phyloP scores from a whole-genome alignment of 64 coral and sea anemone species.

The Montipora sp. region DNA sequence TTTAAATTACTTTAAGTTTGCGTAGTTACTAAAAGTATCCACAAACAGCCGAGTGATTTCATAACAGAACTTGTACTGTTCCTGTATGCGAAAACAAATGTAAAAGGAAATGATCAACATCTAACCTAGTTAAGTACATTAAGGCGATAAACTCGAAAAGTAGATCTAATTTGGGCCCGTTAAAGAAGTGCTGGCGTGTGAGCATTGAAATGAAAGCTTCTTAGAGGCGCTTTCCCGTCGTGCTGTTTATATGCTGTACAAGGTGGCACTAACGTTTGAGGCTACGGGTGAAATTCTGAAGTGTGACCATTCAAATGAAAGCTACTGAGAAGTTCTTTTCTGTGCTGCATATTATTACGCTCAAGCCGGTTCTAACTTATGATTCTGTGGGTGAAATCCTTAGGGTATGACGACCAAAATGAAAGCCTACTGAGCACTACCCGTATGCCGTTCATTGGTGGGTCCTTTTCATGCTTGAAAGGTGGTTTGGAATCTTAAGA shows the following conservation, averaged over 20 bases:
- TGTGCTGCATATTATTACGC: background rate
- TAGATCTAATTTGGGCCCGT: too few species aligned
- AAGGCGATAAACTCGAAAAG: too few species aligned
- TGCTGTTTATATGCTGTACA: background rate
- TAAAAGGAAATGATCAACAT: background rate
- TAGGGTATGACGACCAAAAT: too few species aligned
- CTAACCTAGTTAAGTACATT: background rate
- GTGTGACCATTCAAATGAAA: background rate
- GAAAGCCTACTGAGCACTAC: too few species aligned
- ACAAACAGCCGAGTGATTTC: slow-evolving; percentile 57
- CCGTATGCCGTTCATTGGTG: too few species aligned
- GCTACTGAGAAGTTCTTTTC: background rate
- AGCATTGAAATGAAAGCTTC: background rate
- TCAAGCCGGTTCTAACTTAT: background rate
- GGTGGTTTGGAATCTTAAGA: background rate
- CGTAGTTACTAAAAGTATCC: slow-evolving; percentile 62
- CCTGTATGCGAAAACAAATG: slow-evolving; percentile 1
- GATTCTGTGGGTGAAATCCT: too few species aligned
- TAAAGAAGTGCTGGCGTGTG: background rate
- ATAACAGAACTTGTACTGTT: slow-evolving; percentile 75
- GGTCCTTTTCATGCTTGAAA: background rate
- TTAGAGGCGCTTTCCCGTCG: background rate
- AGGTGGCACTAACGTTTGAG: too few species aligned
- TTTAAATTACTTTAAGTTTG: background rate
- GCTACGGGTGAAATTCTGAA: background rate